Conservation (phyloP, 1,140 invertebrate species). For the Aplysia californica region DNA sequence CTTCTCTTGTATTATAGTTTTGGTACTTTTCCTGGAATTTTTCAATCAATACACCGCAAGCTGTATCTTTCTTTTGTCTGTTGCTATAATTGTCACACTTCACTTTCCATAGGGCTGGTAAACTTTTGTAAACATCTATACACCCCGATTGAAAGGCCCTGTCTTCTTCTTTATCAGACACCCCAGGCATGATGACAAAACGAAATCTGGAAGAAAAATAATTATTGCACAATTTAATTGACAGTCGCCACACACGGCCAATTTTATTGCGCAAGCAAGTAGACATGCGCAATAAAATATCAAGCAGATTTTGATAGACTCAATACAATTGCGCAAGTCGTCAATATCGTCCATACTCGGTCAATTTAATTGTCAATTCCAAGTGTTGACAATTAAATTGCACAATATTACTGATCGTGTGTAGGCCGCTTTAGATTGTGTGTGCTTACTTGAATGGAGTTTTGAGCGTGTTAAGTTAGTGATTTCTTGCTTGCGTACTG, state of each 20-base stretch:
- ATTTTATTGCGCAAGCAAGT: background rate
- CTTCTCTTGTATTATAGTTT: background rate
- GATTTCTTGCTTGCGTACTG: too few species aligned
- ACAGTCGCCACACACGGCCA: background rate
- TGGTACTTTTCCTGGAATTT: background rate
- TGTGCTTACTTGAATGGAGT: too few species aligned
- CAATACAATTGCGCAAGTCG: slow-evolving; percentile 5
- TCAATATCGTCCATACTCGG: background rate
- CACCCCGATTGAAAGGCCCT: background rate
- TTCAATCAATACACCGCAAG: background rate
- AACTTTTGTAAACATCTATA: background rate
- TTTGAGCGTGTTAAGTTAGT: too few species aligned
- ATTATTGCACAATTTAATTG: slow-evolving; percentile 4
- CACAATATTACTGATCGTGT: too few species aligned
- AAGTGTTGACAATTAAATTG: too few species aligned
- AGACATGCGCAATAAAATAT: slow-evolving; percentile 13
- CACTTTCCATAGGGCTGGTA: background rate
- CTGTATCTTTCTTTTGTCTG: background rate
- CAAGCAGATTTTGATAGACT: background rate
- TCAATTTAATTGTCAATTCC: background rate
- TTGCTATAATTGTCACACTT: background rate
- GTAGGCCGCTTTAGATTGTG: too few species aligned
- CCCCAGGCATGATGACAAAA: background rate
- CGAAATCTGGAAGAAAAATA: background rate
- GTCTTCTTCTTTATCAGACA: background rate